A percentile compares a stretch with the other conserved stretches of the same genome.
These are phyloP conservation scores for Sialis fuliginosa DNA, from an alignment of 2,888 invertebrate genomes.

Conservation along the genomic window DNA sequence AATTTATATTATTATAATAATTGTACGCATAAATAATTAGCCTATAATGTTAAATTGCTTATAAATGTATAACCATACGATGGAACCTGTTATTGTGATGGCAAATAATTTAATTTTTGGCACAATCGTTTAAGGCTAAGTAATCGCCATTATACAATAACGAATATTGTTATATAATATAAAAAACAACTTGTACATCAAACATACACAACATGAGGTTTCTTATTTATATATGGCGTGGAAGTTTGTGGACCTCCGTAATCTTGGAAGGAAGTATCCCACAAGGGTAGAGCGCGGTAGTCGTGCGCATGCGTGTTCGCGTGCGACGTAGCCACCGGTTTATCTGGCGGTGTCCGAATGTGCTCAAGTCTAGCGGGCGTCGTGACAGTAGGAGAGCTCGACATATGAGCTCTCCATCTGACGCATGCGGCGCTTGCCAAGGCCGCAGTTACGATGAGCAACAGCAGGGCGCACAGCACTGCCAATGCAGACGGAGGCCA, in stretches of 20 bases:
- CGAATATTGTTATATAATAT: background rate
- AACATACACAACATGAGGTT: conserved; percentile 32
- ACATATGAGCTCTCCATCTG: background rate
- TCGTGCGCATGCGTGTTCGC: conserved; percentile 19
- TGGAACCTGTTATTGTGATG: no score
- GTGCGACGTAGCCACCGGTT: conserved; percentile 20
- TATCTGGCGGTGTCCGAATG: conserved; percentile 18
- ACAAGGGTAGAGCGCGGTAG: conserved; percentile 20
- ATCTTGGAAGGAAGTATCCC: conserved; percentile 19
- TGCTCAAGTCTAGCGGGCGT: conserved; percentile 14
- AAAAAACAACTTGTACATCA: background rate
- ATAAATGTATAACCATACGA: no score
- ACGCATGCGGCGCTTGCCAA: background rate
- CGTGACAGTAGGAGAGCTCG: background rate
- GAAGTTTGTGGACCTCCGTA: conserved; percentile 10
- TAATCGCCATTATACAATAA: background rate
- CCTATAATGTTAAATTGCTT: no score
- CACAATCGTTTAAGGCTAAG: background rate
- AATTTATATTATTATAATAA: no score
- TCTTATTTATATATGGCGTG: conserved; percentile 15
- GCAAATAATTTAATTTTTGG: background rate
- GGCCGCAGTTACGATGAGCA: conserved; percentile 15
- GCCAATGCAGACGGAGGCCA: conserved; percentile 40
- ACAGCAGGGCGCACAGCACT: conserved; percentile 28
- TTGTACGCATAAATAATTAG: no score